Conservation (phyloP, 2,797 vertebrate genomes). For the Coluber constrictor region DNA sequence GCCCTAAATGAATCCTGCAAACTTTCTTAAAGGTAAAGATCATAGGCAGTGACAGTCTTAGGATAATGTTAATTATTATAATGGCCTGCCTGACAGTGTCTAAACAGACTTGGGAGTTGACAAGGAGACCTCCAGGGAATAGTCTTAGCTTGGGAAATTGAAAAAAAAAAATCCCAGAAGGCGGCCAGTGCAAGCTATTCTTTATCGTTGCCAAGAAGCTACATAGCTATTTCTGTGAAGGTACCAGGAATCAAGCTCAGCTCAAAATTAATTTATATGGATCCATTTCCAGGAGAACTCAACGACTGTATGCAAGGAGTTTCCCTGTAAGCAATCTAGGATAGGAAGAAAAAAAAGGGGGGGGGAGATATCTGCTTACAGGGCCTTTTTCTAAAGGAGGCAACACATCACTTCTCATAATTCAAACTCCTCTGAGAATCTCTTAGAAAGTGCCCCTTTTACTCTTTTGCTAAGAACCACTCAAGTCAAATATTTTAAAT, state of each 20-base stretch:
- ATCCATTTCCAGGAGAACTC: background rate
- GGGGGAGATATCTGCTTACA: background rate
- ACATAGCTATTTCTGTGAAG: background rate
- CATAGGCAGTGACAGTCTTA: background rate
- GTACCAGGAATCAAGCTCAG: background rate
- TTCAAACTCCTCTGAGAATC: background rate
- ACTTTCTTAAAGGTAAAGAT: background rate
- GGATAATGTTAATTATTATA: background rate
- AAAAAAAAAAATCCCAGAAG: background rate
- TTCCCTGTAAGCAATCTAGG: background rate
- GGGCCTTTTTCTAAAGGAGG: background rate
- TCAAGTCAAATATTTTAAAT: background rate
- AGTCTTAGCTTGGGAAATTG: background rate
- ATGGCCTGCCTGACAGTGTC: background rate
- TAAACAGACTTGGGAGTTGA: background rate
- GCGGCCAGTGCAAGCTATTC: too few species aligned
- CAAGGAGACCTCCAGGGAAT: background rate
- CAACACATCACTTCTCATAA: background rate
- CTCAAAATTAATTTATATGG: background rate
- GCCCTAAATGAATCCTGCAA: background rate
- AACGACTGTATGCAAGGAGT: background rate
- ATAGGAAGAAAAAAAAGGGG: accelerated
- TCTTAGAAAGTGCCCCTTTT: background rate
- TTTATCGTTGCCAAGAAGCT: background rate
- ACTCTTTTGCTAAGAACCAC: background rate